Evolutionary conservation across 2,888 invertebrate genomes (phyloP).

Genomic region (Nymphalis c-album): DNA sequence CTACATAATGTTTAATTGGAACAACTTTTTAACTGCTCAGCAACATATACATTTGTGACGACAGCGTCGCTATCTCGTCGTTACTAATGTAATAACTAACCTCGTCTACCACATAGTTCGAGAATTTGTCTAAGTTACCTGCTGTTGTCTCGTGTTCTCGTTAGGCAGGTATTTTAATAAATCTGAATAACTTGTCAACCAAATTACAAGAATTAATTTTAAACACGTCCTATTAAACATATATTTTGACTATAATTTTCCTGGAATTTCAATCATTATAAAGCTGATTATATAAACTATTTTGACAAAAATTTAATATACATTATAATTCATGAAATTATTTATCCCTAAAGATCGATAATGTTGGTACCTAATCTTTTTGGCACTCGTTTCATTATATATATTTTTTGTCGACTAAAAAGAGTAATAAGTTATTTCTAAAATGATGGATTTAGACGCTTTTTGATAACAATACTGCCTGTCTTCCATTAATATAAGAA

Average conservation of each 20-base stretch:
- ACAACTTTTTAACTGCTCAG: constrained; percentile 8
- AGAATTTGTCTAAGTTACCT: background rate
- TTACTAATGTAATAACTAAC: constrained; percentile 9
- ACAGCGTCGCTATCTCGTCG: background rate
- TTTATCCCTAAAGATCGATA: too few relatives aligned
- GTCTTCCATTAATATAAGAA: constrained; percentile 38
- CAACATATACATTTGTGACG: constrained; percentile 12
- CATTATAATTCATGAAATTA: too few relatives aligned
- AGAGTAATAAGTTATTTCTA: too few relatives aligned
- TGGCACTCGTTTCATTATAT: too few relatives aligned
- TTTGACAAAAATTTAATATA: too few relatives aligned
- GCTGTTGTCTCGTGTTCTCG: constrained; percentile 7
- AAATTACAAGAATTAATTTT: background rate
- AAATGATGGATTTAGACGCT: too few relatives aligned
- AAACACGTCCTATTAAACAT: background rate
- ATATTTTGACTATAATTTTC: background rate
- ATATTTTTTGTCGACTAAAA: too few relatives aligned
- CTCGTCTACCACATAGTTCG: background rate
- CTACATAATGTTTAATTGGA: constrained; percentile 15
- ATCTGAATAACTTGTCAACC: constrained; percentile 3
- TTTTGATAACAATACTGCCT: background rate
- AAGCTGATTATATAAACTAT: too few relatives aligned
- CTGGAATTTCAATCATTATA: background rate
- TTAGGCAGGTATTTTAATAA: constrained; percentile 18
- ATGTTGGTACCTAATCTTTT: too few relatives aligned